Conservation (phyloP, 2,888 invertebrate species). For the Nomada lathburiana region DNA sequence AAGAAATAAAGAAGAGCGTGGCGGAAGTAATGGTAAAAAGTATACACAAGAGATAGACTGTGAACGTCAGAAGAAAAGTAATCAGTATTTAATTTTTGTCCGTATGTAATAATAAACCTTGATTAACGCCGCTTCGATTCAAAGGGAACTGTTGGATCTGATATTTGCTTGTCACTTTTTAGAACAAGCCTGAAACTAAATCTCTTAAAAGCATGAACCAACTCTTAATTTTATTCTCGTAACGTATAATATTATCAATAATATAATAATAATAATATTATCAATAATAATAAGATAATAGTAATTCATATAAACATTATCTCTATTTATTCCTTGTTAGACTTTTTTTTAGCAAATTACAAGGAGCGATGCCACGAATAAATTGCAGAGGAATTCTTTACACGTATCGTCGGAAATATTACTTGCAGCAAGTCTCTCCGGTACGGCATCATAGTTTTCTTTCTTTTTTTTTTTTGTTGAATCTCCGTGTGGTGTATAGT, state of each 20-base stretch:
- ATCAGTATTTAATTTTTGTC: background rate
- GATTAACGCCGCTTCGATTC: constrained; percentile 68
- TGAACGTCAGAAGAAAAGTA: constrained; percentile 9
- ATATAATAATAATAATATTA: constrained; percentile 71
- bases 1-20: background rate
- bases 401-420: constrained; percentile 60
- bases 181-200: constrained; percentile 81
- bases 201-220: constrained; percentile 82
- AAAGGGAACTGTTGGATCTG: constrained; percentile 75
- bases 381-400: constrained; percentile 65
- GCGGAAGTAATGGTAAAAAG: background rate
- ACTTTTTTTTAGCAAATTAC: constrained; percentile 66
- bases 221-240: constrained; percentile 80
- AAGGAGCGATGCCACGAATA: constrained; percentile 66
- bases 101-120: background rate
- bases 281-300: constrained; percentile 74
- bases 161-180: constrained; percentile 67
- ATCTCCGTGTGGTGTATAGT: constrained; percentile 57
- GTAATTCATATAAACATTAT: constrained; percentile 83
- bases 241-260: constrained; percentile 76
- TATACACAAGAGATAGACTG: background rate
- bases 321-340: constrained; percentile 79
- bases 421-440: constrained; percentile 49
- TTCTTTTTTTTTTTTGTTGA: constrained; percentile 18
- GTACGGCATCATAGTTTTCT: constrained; percentile 52